phyloP scores from a whole-genome alignment of 2,888 invertebrate species.

The Quadriops clusia region DNA sequence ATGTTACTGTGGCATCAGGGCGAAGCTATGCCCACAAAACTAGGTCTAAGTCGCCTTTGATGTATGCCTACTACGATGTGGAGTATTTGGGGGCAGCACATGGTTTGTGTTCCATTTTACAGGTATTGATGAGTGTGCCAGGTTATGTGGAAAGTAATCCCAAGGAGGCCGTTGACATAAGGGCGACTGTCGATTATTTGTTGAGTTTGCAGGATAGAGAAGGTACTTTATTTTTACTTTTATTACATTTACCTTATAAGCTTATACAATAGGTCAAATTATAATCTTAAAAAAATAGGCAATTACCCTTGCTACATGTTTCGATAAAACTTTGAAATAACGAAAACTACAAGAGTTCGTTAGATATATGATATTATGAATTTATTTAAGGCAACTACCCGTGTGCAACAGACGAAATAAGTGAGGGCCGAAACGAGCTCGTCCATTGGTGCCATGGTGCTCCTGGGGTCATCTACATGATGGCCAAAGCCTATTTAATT shows the following conservation, averaged over 20 bases:
- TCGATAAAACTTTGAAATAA: too few species aligned
- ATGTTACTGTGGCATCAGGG: conserved; percentile 60
- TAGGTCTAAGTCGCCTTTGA: conserved; percentile 52
- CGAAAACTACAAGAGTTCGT: neutral
- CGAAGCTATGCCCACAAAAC: conserved; percentile 49
- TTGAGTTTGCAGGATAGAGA: conserved; percentile 52
- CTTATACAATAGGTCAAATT: too few species aligned
- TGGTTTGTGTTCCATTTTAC: conserved; percentile 54
- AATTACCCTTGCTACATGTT: too few species aligned
- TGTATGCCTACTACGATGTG: conserved; percentile 66
- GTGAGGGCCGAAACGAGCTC: conserved; percentile 48
- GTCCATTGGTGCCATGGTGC: conserved; percentile 91
- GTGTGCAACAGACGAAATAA: conserved; percentile 57
- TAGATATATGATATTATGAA: too few species aligned
- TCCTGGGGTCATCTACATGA: conserved; percentile 66
- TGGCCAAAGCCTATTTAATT: conserved; percentile 67
- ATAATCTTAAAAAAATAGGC: too few species aligned
- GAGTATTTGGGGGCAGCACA: conserved; percentile 66
- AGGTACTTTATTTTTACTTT: too few species aligned
- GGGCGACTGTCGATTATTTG: conserved; percentile 53
- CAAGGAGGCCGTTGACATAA: conserved; percentile 46
- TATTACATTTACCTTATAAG: neutral
- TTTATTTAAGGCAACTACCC: too few species aligned
- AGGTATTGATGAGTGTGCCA: conserved; percentile 48
- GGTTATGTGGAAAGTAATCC: conserved; percentile 45